Evolutionary conservation across 2,888 invertebrate genomes (phyloP), one percentile per base, ranked within the genome.

Genomic region (Ormia ochracea): DNA sequence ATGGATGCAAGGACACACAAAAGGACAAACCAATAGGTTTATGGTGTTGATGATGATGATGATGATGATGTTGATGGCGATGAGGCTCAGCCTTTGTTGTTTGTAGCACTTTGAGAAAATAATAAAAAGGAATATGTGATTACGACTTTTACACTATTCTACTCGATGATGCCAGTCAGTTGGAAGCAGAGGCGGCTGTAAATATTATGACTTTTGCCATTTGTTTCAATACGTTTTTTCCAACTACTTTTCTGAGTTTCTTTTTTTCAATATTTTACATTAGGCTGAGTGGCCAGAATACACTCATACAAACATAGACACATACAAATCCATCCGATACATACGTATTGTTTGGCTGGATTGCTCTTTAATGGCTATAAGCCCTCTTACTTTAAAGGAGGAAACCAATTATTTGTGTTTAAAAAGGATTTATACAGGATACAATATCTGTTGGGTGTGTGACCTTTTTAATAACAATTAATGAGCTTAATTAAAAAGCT

Each of bases 371-470:
- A 61, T 76, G 74, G 58, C 77, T 36, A 75, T 58, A 21, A 78
- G 77, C 41, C 85, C 85, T 85, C 86, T 87, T 85, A 84, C 85
- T 87, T 86, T 86, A 87, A 87, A 86, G 86, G 86, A 88, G 87
- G 86, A 87, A 88, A 88, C 88, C 88, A 87, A 87, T 88, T 87
- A 87, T 87, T 87, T 86, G 88, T 85, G 85, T 86, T 87, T 86
- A 86, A 84, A 86, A 83, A 85, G 85, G 84, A 84, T 70, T 68
- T 58, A 23, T 21, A 50, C 17, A 38, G 41, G 14, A 52, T 63
- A 36, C 12, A 59, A 7, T 23, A 50, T 41, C 17, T 17, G 10
- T 14, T 31, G 21, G 7, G 1, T 17, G 3, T 10, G 9, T 10
- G 36, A 10, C 45, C 12, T n/a, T 26, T 43, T 45, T 19, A 6